Percentiles rank a stretch among this genome's conserved stretches.
Conservation (phyloP, 2,113 vertebrate species). For the Silurus asotus region DNA sequence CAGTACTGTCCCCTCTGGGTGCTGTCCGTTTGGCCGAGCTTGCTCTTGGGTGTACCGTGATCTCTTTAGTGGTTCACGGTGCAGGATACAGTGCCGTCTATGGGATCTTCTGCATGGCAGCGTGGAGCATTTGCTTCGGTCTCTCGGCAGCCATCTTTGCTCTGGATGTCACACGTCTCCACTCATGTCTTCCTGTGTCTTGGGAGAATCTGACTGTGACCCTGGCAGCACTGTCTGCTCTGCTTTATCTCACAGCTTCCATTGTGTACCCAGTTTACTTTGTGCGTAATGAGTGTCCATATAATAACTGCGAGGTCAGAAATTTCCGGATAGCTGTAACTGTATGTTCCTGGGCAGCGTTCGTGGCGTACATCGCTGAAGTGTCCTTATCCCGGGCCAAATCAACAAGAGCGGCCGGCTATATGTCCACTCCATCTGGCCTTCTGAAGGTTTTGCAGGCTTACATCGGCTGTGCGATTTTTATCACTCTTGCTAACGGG, state of each 20-base stretch:
- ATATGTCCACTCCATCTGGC: constrained; percentile 89
- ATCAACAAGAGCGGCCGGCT: constrained; percentile 80
- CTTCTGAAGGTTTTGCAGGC: constrained; percentile 91
- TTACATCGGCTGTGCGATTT: constrained; percentile 88
- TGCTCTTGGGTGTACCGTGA: constrained; percentile 79
- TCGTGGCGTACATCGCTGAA: constrained; percentile 75
- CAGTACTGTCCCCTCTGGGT: constrained; percentile 80
- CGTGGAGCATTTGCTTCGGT: constrained; percentile 87
- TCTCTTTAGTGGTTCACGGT: constrained; percentile 85
- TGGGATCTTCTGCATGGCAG: constrained; percentile 87
- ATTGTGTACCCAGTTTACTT: constrained; percentile 87
- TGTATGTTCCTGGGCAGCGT: constrained; percentile 79
- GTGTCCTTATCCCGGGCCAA: constrained; percentile 83
- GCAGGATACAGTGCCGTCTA: constrained; percentile 81
- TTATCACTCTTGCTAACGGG: constrained; percentile 80
- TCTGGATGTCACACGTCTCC: constrained; percentile 83
- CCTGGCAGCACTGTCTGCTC: constrained; percentile 82
- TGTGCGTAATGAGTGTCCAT: constrained; percentile 75
- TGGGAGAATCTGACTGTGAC: constrained; percentile 95
- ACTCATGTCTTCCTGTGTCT: constrained; percentile 83
- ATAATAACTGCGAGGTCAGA: constrained; percentile 74
- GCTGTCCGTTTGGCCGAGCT: constrained; percentile 82
- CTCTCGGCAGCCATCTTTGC: constrained; percentile 75
- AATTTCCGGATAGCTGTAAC: constrained; percentile 85
- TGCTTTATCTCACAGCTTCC: constrained; percentile 80